Base-by-base conservation (phyloP, 2,113 vertebrate species). In the Mormyrus iriodes region DNA sequence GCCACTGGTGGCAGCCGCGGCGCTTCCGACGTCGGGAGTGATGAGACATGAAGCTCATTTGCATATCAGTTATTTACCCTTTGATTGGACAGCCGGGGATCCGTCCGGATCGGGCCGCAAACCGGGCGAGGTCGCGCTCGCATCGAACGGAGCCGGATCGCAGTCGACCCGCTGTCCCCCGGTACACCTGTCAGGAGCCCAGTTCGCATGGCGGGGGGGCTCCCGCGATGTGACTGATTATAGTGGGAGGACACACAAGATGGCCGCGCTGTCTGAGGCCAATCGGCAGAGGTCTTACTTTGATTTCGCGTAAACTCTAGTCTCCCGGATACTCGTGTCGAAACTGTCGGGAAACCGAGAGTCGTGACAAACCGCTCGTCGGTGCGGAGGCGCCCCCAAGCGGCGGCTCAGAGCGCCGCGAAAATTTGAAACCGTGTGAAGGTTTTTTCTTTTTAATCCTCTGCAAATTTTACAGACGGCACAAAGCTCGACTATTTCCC, bases 1-100 rank as follows among this genome's bases (percentile, higher is more conserved):
- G 92, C 93, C 95, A 92, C 94, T 93, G 94, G 94, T 94, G 94
- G 94, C 94, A 94, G 95, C 94, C 94, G 91, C 95, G 92, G 94
- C 94, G 90, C 93, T 92, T 95, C 94, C 93, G 91, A 92, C 90
- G 92, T 91, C 94, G 95, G 94, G 95, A 95, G 95, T 95, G 93
- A 92, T 93, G 90, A 91, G 83, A 55, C 88, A 55, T 24, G 93
- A 92, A 89, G 69, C 0, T 0, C 1, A 95, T 96, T 96, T 96
- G 93, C 95, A 96, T 96, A 94, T 92, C 55, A 92, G 93, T 93
- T 87, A 94, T 51, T 89, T 90, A 76, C 89, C 88, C 92, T 91
- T 92, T 94, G 94, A 95, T 96, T 96, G 96, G 96, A 88, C 94
- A 86, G 5, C 1, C 15, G n/a, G 87, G 73, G 46, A 65, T 91